These are phyloP conservation scores for Aldabrachelys gigantea DNA, from an alignment of 2,113 vertebrate genomes.

Conservation along the genomic window DNA sequence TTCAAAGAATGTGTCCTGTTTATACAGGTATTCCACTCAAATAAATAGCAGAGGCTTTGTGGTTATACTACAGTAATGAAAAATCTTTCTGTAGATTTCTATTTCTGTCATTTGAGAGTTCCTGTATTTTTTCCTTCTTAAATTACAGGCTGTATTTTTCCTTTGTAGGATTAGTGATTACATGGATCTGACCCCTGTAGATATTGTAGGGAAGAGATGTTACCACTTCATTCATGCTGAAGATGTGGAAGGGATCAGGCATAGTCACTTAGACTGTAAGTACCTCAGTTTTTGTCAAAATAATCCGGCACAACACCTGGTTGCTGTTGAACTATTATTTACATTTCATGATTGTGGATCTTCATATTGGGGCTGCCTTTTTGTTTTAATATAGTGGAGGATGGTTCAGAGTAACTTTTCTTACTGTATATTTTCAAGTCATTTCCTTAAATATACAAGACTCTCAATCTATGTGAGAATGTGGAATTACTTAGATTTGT, in stretches of 20 bases:
- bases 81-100: neutral
- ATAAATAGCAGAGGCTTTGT: neutral
- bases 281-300: constrained; percentile 63
- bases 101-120: constrained; percentile 27
- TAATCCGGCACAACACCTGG: neutral
- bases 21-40: neutral
- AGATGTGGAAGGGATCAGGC: constrained; percentile 96
- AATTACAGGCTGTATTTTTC: constrained; percentile 55
- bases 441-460: neutral
- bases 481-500: constrained; percentile 32
- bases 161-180: constrained; percentile 95
- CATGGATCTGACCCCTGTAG: constrained; percentile 97
- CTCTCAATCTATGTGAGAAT: neutral
- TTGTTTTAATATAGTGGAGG: neutral
- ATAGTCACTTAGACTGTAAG: constrained; percentile 97
- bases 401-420: neutral
- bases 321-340: constrained; percentile 39
- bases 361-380: neutral
- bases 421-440: neutral
- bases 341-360: neutral
- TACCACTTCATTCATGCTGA: constrained; percentile 99
- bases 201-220: constrained; percentile 96
- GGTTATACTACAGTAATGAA: neutral
- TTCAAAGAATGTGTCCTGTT: constrained; percentile 11
- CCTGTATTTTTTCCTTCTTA: constrained; percentile 38